Evolutionary conservation across 1,140 invertebrate genomes (phyloP), one percentile per base, ranked within the genome.

Genomic region (Aphis gossypii): DNA sequence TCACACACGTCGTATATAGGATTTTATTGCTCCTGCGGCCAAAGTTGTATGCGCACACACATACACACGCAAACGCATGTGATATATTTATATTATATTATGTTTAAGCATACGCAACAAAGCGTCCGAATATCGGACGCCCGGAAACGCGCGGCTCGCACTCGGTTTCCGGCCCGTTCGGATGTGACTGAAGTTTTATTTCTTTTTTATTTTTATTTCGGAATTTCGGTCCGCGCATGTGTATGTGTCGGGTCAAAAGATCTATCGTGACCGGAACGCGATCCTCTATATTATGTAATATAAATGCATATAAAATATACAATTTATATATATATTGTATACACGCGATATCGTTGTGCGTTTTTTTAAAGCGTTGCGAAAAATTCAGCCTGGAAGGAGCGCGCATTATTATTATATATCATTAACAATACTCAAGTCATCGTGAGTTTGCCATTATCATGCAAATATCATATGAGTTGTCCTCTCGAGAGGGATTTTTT

Each of bases 61-160:
- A n/a, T n/a, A 76, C n/a, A 68, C 60, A 76, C 14, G 30, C 60
- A 51, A 51, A 51, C 48, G 48, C 14, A 20, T 51, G 48, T 51
- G 30, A n/a, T 68, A n/a, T n/a, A 68, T 68, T 68, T 68, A 68
- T 68, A 68, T n/a, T 76, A 44, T 84, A 30, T 54, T 56, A 90
- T 41, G 41, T 46, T 46, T 89, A 38, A 35, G n/a, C 51, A 89
- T 88, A 89, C 68, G 44, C 35, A 41, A 91, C 90, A 91, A 91
- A 91, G 90, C 56, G 90, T 92, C 90, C 44, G 90, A 76, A 68
- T 30, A 35, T 92, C 90, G 90, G 91, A 92, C 68, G 91, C 68
- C 91, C 91, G 91, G 91, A 92, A 92, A 82, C 46, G 68, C 68
- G 25, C 91, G 91, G 68, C 41, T 38, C 88, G 88, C 51, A 92